Base-by-base conservation (phyloP, 2,888 invertebrate species). In the Meiosimyza decipiens region DNA sequence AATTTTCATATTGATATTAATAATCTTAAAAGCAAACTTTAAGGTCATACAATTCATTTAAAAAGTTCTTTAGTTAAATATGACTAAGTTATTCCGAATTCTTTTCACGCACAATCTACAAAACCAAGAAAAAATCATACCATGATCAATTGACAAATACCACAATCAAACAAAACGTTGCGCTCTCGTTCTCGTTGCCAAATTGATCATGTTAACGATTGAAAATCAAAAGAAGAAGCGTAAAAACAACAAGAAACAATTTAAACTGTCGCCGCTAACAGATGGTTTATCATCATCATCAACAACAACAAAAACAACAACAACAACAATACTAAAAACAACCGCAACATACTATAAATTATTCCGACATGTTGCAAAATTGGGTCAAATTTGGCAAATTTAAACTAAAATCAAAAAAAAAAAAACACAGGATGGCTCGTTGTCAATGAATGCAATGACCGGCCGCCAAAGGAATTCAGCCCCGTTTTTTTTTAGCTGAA, bases 301-400 rank as follows among this genome's bases (percentile, higher is more conserved):
- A 40, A 4, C 40, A 2, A 50, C 64, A 64, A 18, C 4, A 50
- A 64, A 49, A 16, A 15, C 11, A 40, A 18, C 4, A 50, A 64
- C 62, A 16, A 15, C 11, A 40, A 40, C 40, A n/a, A n/a, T 28
- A 22, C 49, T 11, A 64, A 50, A 22, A 51, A 51, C 13, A 22
- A 50, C 51, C 6, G 6, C 50, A 63, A 22, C 15, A 49, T n/a
- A 51, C 57, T 13, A 13, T 18, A 57, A 54, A 54, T 28, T 40
- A 40, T 18, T 57, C 22, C n/a, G 60, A 11, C 22, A 40, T 28
- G 6, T 5, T 13, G 16, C 18, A 28, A 51, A 64, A 64, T 64
- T 64, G 64, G 64, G 64, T 64, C 64, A 64, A 64, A 64, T 6
- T 51, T 16, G 18, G 22, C 64, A 64, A 64, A 64, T 6, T 51